Evolutionary conservation across 2,113 vertebrate genomes (phyloP).

Genomic region (Phaetusa simplex): DNA sequence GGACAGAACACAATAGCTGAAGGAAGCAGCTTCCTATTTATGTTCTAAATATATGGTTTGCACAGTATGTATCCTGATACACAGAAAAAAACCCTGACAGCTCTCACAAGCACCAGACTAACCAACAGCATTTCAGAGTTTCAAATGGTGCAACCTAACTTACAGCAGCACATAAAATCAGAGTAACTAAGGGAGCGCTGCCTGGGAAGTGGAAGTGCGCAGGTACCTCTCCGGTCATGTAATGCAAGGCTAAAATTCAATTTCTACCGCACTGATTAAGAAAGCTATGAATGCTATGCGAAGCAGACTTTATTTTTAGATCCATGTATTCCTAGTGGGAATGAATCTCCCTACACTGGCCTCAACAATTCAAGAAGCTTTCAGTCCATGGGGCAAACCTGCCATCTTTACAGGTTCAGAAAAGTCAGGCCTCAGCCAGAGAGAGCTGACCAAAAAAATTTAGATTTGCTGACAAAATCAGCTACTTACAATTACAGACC

Average conservation of each 20-base stretch:
- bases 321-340: neutral
- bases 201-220: neutral
- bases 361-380: neutral
- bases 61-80: neutral
- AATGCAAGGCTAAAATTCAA: neutral
- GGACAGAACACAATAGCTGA: neutral
- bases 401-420: neutral
- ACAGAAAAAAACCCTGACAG: neutral
- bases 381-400: neutral
- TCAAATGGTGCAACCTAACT: neutral
- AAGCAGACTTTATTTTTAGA: constrained; percentile 50
- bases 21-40: neutral
- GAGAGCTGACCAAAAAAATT: neutral
- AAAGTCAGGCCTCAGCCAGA: neutral
- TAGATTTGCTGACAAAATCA: neutral
- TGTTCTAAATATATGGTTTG: neutral
- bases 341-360: neutral
- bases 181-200: neutral
- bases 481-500: neutral
- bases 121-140: neutral
- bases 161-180: neutral
- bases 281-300: constrained; percentile 34
- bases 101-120: neutral
- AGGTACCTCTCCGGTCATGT: neutral
- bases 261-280: neutral